Conservation (phyloP, 2,797 vertebrate species). For the Fundulus diaphanus region DNA sequence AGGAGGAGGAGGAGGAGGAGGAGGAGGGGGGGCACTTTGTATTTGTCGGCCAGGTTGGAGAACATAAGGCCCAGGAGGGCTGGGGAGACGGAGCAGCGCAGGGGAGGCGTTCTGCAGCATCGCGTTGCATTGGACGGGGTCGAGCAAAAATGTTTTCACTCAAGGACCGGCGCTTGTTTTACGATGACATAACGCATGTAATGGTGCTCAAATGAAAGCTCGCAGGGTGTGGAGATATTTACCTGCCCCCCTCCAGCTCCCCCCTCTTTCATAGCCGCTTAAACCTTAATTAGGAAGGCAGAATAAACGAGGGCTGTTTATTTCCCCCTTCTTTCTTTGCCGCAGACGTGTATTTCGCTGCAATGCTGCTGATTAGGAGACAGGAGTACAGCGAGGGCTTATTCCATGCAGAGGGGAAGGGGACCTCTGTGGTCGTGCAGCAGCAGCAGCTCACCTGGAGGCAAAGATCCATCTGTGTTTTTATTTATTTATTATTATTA, state of each 20-base stretch:
- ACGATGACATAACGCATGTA: conserved; percentile 25
- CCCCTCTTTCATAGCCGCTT: conserved; percentile 49
- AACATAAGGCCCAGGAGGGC: conserved; percentile 47
- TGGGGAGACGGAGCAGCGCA: conserved; percentile 57
- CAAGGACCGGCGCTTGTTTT: conserved; percentile 34
- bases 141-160: conserved; percentile 48
- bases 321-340: too few relatives aligned
- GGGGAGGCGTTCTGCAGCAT: conserved; percentile 69
- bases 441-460: conserved; percentile 54
- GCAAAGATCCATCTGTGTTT: conserved; percentile 45
- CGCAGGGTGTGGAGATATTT: conserved; percentile 1
- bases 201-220: conserved; percentile 6
- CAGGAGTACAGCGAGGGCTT: not conserved
- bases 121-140: conserved; percentile 45
- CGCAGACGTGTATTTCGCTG: conserved; percentile 61
- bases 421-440: conserved; percentile 32
- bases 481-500: not conserved
- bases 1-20: too few relatives aligned
- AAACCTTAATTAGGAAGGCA: conserved; percentile 34
- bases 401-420: conserved; percentile 1
- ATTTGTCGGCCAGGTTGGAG: not conserved
- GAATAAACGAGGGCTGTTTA: conserved; percentile 4
- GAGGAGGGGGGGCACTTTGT: not conserved
- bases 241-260: conserved; percentile 29
- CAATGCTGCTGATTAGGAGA: conserved; percentile 36